Conservation (phyloP, 2,888 invertebrate genomes). For the Tanaodytes sp. region DNA sequence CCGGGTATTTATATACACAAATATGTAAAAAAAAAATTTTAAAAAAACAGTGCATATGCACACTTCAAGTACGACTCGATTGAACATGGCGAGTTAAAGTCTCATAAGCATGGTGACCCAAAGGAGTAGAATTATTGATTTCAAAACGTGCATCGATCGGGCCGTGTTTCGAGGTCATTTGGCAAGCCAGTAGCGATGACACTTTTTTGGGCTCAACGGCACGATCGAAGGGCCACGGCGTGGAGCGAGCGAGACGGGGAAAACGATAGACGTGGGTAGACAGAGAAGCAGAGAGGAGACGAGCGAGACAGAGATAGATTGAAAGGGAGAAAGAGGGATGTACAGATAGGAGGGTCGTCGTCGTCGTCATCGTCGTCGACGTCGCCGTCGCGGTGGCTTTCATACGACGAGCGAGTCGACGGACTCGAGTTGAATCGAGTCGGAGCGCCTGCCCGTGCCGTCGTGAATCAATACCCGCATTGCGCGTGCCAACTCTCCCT, state of each 20-base stretch:
- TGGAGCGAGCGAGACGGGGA: slow-evolving; percentile 4
- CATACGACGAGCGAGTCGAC: slow-evolving; percentile 61
- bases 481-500: slow-evolving; percentile 73
- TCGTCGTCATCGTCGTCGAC: slow-evolving; percentile 40
- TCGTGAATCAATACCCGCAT: slow-evolving; percentile 74
- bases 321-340: not conserved
- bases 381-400: slow-evolving; percentile 33
- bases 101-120: slow-evolving; percentile 4
- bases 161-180: slow-evolving; percentile 48
- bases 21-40: too few species aligned
- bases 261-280: too few species aligned
- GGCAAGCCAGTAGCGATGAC: slow-evolving; percentile 48
- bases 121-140: slow-evolving; percentile 44
- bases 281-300: too few species aligned
- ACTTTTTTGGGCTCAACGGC: slow-evolving; percentile 52
- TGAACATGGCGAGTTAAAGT: too few species aligned
- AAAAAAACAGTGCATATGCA: too few species aligned
- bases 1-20: too few species aligned
- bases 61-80: too few species aligned
- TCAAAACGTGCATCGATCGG: slow-evolving; percentile 42
- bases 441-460: slow-evolving; percentile 75
- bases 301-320: too few species aligned
- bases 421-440: slow-evolving; percentile 63
- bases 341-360: slow-evolving; percentile 42
- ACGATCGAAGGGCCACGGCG: slow-evolving; percentile 51